A percentile compares a stretch with the other conserved stretches of the same genome.
phyloP scores from a whole-genome alignment of 1,140 invertebrate genomes.

The Heliconius himera region DNA sequence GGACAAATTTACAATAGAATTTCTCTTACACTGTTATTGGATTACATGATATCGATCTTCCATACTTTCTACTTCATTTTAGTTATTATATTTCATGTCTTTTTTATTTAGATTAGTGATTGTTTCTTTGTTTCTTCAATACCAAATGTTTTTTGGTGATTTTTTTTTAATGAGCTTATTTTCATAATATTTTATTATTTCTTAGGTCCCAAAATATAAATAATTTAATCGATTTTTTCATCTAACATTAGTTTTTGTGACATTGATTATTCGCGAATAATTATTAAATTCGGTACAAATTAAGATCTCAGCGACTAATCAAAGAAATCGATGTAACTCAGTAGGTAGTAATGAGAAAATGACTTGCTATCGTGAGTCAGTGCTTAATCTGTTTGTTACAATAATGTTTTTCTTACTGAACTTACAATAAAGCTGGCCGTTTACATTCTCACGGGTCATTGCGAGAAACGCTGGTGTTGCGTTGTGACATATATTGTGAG shows the following conservation, averaged over 20 bases:
- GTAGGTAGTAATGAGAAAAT: conserved; percentile 1
- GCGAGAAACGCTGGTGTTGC: neutral
- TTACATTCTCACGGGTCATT: conserved; percentile 1
- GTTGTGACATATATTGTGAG: conserved; percentile 7
- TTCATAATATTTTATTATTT: too few species aligned
- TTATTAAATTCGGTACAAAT: conserved; percentile 1
- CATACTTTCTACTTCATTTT: conserved; percentile 11
- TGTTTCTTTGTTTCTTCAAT: neutral
- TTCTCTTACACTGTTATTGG: conserved; percentile 17
- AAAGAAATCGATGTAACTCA: neutral
- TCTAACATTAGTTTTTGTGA: neutral
- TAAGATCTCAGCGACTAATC: conserved; percentile 16
- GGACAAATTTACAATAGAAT: conserved; percentile 33
- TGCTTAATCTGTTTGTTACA: conserved; percentile 1
- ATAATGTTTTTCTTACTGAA: conserved; percentile 6
- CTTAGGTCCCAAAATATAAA: too few species aligned
- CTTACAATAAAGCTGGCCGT: neutral
- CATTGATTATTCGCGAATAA: neutral
- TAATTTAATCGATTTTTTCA: neutral
- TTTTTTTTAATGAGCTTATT: neutral
- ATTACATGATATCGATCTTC: conserved; percentile 5
- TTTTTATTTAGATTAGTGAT: neutral
- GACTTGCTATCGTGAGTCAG: conserved; percentile 11
- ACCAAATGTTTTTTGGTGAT: neutral
- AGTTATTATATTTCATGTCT: neutral